Conservation (phyloP, 2,797 vertebrate genomes). For the Sylvia borin region DNA sequence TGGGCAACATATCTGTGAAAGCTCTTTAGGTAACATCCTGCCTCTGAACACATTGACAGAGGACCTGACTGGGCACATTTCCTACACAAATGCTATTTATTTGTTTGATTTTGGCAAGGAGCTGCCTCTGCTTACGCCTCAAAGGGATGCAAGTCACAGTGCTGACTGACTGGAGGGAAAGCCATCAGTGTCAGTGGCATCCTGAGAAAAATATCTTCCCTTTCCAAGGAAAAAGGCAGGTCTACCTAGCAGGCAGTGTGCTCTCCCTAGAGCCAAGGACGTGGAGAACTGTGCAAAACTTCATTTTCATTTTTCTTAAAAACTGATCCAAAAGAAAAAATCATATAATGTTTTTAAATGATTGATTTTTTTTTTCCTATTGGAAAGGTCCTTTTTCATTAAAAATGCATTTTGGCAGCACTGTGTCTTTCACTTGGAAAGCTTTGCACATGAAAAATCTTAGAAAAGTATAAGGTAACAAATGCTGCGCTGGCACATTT, state of each 20-base stretch:
- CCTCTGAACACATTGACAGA: not conserved
- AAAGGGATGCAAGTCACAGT: not conserved
- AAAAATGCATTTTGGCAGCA: conserved; percentile 33
- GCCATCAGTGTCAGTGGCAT: not conserved
- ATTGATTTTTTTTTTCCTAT: not conserved
- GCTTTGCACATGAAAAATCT: conserved; percentile 37
- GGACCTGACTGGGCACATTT: not conserved
- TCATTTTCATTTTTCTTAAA: conserved; percentile 2
- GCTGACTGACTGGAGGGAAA: not conserved
- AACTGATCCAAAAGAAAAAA: not conserved
- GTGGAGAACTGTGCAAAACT: not conserved
- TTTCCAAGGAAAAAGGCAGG: not conserved
- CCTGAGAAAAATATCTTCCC: not conserved
- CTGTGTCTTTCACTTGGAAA: conserved; percentile 23
- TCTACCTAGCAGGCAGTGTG: not conserved
- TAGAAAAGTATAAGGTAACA: not conserved
- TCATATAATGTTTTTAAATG: not conserved
- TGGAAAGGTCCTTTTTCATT: not conserved
- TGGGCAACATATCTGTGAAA: not conserved
- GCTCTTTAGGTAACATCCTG: not conserved
- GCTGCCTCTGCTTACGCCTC: not conserved
- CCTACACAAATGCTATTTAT: not conserved
- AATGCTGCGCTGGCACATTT: not conserved
- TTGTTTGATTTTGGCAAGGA: not conserved
- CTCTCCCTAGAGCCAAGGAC: not conserved